Conservation (phyloP, 2,888 invertebrate species). For the Acrobasis consociella region DNA sequence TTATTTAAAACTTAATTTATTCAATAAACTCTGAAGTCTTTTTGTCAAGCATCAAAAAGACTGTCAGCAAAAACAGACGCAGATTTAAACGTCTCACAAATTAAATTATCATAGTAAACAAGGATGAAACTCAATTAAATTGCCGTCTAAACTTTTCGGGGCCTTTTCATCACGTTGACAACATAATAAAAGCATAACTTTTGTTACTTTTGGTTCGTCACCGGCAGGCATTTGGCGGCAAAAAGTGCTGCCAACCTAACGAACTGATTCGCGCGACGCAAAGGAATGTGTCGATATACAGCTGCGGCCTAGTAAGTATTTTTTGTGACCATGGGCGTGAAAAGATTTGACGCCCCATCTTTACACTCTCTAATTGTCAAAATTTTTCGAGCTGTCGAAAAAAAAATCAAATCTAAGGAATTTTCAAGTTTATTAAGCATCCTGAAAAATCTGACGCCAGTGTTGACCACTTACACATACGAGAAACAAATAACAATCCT, state of each 20-base stretch:
- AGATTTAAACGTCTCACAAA: not conserved
- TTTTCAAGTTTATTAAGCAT: no score
- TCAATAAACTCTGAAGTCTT: no score
- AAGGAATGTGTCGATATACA: slow-evolving; percentile 23
- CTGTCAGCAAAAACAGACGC: no score
- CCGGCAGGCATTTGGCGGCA: slow-evolving; percentile 28
- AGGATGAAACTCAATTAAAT: slow-evolving; percentile 27
- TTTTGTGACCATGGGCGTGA: not conserved
- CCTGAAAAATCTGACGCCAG: no score
- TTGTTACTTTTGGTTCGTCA: slow-evolving; percentile 18
- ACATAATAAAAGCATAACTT: slow-evolving; percentile 34
- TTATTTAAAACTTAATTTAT: no score
- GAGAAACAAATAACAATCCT: no score
- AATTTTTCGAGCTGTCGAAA: no score
- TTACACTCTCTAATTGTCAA: not conserved
- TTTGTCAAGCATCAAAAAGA: no score
- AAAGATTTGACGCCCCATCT: not conserved
- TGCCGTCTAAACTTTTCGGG: slow-evolving; percentile 19
- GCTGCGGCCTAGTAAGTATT: not conserved
- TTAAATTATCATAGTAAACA: slow-evolving; percentile 22
- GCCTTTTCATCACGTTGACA: slow-evolving; percentile 33
- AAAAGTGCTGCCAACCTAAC: slow-evolving; percentile 36
- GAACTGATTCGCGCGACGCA: slow-evolving; percentile 37
- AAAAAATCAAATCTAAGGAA: no score
- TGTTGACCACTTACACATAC: no score